Evolutionary conservation across 2,113 vertebrate genomes (phyloP).

Genomic region (Oryzias woworae): DNA sequence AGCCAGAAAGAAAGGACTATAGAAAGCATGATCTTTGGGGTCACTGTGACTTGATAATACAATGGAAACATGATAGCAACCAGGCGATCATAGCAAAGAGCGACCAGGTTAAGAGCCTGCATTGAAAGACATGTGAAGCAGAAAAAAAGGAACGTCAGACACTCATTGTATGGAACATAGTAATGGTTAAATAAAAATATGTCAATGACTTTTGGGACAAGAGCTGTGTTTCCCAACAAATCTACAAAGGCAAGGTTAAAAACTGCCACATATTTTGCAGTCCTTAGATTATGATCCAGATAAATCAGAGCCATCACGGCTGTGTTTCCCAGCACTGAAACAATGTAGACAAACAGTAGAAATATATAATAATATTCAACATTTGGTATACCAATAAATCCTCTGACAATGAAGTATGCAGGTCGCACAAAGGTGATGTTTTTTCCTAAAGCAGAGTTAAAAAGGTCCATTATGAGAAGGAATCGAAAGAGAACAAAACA

Average conservation of each 20-base stretch:
- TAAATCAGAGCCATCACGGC: slow-evolving; percentile 58
- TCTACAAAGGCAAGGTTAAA: slow-evolving; percentile 73
- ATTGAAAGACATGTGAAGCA: slow-evolving; percentile 5
- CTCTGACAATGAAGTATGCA: slow-evolving; percentile 64
- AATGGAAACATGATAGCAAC: slow-evolving; percentile 15
- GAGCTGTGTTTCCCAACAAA: slow-evolving; percentile 58
- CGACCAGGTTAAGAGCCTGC: slow-evolving; percentile 24
- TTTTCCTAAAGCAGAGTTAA: slow-evolving; percentile 37
- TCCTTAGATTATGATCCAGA: slow-evolving; percentile 61
- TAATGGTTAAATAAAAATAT: slow-evolving; percentile 60
- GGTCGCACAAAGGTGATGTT: slow-evolving; percentile 66
- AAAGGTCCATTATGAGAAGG: slow-evolving; percentile 32
- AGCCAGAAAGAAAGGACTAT: slow-evolving; percentile 11
- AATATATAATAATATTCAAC: slow-evolving; percentile 68
- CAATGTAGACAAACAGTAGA: slow-evolving; percentile 57
- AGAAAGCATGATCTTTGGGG: slow-evolving; percentile 9
- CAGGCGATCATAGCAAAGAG: slow-evolving; percentile 12
- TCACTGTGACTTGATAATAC: slow-evolving; percentile 22
- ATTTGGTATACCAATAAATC: slow-evolving; percentile 55
- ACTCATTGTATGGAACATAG: slow-evolving; percentile 59
- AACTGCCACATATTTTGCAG: slow-evolving; percentile 74
- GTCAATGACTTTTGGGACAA: slow-evolving; percentile 73
- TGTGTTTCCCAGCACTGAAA: slow-evolving; percentile 63
- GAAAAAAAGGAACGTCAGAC: slow-evolving; percentile 46
- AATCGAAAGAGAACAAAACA: too few relatives aligned